These are phyloP conservation scores for Temnothorax nylanderi DNA, from an alignment of 1,140 invertebrate species.

Conservation along the genomic window DNA sequence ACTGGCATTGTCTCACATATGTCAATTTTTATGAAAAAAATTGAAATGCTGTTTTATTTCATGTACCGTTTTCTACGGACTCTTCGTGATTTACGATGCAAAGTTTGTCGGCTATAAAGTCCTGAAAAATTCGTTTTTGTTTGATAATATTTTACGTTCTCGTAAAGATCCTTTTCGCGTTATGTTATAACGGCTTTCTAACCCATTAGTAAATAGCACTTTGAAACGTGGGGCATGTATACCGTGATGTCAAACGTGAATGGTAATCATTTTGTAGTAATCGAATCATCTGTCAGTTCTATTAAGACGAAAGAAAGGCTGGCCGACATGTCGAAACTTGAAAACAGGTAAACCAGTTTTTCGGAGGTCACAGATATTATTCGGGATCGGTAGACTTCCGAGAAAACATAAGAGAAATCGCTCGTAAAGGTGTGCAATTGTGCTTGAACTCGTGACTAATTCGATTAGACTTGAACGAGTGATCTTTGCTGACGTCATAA, in stretches of 20 bases:
- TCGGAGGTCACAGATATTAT: constrained; percentile 7
- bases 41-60: not conserved
- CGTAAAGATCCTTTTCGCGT: not conserved
- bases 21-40: not conserved
- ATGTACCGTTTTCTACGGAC: not conserved
- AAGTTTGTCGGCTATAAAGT: not conserved
- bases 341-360: constrained; percentile 40
- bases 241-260: constrained; percentile 5
- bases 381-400: not conserved
- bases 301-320: not conserved
- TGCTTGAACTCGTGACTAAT: constrained; percentile 19
- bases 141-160: not conserved
- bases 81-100: not conserved
- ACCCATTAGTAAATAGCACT: not conserved
- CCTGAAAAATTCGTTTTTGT: not conserved
- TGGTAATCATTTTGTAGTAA: not conserved
- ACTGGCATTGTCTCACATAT: not conserved
- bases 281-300: not conserved
- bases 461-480: constrained; percentile 11
- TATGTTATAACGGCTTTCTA: constrained; percentile 5
- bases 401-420: constrained; percentile 60
- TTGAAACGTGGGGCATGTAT: not conserved
- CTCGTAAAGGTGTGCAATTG: constrained; percentile 47
- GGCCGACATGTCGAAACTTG: not conserved
- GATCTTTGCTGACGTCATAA: constrained; percentile 24